Evolutionary conservation across 2,113 vertebrate species (phyloP), one percentile per base, ranked within the genome.

Genomic region (Toxostoma redivivum): DNA sequence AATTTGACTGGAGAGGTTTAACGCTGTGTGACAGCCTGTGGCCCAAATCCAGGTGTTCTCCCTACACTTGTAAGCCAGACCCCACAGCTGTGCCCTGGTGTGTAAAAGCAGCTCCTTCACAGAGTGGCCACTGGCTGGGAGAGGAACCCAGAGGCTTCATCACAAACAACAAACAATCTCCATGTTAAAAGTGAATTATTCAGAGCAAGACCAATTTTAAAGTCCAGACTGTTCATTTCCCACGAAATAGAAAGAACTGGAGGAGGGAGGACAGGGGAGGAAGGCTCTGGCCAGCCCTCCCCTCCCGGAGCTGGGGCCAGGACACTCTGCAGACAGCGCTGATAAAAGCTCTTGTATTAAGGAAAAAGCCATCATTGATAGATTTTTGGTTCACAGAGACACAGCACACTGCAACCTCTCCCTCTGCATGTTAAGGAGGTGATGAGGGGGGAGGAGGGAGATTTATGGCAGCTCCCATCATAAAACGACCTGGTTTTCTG

Each of bases 381-480:
- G 81, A n/a, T 76, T 93, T 89, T 86, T 79, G 90, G 90, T 92
- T 94, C 92, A 58, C 90, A 92, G 90, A 88, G 83, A 69, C 86
- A 37, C 77, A 35, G 92, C 88, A 72, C 92, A 92, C 90, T 91
- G 90, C 94, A 86, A 38, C 89, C 89, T 94, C 92, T 92, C 95
- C 37, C 91, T 88, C 81, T 96, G 94, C 86, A 95, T 94, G 94
- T 77, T 94, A 90, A 93, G 94, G 87, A 96, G 95, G 91, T 88
- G 92, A 88, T 2, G 74, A 53, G 16, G 51, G 81, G 85, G 80
- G 81, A 79, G 69, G 80, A 79, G 73, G 69, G 69, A 88, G 91
- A 93, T 83, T 96, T 94, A 96, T 88, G 91, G 92, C 92, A 95
- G 78, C 79, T 83, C 93, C 73, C 30, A 0, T 91, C 89, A 90